Conservation (phyloP, 2,888 invertebrate genomes). For the Hyalella azteca region DNA sequence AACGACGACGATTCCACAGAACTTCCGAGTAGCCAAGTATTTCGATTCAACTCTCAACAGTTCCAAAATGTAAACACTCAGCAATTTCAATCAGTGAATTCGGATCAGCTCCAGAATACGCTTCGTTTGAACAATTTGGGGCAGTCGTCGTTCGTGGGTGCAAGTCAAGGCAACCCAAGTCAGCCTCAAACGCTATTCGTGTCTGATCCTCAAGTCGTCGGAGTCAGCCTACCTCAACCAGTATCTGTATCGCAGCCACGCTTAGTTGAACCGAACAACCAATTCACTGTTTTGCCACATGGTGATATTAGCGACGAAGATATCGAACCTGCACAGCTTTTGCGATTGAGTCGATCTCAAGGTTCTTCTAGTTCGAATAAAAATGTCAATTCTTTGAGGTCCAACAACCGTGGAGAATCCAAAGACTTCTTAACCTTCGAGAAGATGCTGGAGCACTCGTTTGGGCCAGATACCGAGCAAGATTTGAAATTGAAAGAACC, state of each 20-base stretch:
- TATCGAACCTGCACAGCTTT: not conserved
- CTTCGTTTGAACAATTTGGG: constrained; percentile 3
- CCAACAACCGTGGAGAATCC: not conserved
- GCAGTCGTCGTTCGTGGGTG: constrained; percentile 20
- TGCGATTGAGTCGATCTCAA: constrained; percentile 15
- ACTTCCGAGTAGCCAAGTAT: not conserved
- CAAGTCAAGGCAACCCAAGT: not conserved
- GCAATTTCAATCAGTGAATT: not conserved
- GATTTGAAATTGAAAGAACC: not conserved
- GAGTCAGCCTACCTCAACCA: constrained; percentile 22
- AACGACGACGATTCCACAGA: not conserved
- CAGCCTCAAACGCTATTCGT: not conserved
- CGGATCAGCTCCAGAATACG: not conserved
- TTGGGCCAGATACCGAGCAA: constrained; percentile 12
- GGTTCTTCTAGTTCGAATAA: not conserved
- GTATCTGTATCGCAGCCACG: not conserved
- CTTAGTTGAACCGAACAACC: not conserved
- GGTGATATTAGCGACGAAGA: not conserved
- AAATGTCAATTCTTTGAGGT: not conserved
- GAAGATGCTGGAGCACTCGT: constrained; percentile 25
- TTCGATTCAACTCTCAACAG: not conserved
- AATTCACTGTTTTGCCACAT: not conserved
- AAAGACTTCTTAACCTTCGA: not conserved
- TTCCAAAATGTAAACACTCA: not conserved
- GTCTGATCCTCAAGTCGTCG: constrained; percentile 8